phyloP scores from a whole-genome alignment of 2,797 vertebrate species.

The Dicrostonyx torquatus region DNA sequence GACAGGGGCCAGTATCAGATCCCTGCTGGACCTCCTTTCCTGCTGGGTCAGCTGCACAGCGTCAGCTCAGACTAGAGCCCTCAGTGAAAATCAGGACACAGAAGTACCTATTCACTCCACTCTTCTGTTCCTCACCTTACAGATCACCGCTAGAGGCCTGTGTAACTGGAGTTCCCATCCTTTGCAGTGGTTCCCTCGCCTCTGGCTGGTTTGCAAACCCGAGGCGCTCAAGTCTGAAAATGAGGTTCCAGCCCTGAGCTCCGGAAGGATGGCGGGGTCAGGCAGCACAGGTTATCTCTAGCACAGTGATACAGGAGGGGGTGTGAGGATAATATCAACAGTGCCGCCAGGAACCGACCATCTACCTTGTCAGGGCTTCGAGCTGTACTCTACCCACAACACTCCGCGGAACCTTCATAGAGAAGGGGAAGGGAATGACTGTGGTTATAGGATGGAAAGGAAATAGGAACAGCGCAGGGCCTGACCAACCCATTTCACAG shows the following conservation, averaged over 20 bases:
- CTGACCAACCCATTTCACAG: fast-evolving
- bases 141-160: constrained; percentile 68
- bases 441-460: neutral
- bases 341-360: neutral
- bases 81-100: constrained; percentile 58
- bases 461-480: fast-evolving
- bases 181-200: constrained; percentile 58
- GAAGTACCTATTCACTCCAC: constrained; percentile 3
- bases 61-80: constrained; percentile 66
- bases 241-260: constrained; percentile 37
- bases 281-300: constrained; percentile 56
- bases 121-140: neutral
- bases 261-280: constrained; percentile 35
- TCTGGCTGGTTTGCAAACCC: neutral
- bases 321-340: neutral
- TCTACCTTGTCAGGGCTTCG: neutral
- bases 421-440: neutral
- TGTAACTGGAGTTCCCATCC: constrained; percentile 51
- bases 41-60: constrained; percentile 23
- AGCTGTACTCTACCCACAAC: neutral
- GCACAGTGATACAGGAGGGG: neutral
- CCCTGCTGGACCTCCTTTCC: neutral
- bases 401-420: neutral
- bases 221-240: constrained; percentile 64
- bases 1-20: neutral